Conservation (phyloP, 1,140 invertebrate genomes). For the Oryzaephilus surinamensis region DNA sequence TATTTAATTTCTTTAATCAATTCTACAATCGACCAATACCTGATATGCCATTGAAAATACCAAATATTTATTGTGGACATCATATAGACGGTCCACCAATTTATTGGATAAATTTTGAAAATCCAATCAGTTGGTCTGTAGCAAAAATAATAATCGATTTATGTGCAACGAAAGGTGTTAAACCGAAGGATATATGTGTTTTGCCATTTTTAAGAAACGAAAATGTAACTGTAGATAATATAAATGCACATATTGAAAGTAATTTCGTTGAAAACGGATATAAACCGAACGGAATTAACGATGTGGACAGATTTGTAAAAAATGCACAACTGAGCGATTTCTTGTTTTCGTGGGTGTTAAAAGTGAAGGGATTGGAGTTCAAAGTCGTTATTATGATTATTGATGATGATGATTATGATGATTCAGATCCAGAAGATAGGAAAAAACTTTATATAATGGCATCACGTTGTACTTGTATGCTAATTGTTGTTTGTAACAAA, state of each 20-base stretch:
- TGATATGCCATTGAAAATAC: conserved; percentile 18
- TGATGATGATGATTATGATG: conserved; percentile 33
- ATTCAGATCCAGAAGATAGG: conserved; percentile 30
- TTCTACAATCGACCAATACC: conserved; percentile 29
- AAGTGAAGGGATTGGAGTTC: conserved; percentile 35
- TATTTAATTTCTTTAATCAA: conserved; percentile 31
- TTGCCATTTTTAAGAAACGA: conserved; percentile 30
- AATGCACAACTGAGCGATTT: conserved; percentile 28
- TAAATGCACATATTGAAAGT: conserved; percentile 28
- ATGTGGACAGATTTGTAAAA: conserved; percentile 30
- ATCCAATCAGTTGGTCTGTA: conserved; percentile 13
- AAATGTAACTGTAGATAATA: conserved; percentile 19
- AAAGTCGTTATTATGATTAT: conserved; percentile 34
- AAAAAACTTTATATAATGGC: conserved; percentile 34
- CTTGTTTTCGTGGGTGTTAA: conserved; percentile 31
- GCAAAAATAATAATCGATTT: conserved; percentile 32
- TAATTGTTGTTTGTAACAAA: conserved; percentile 29
- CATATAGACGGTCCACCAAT: conserved; percentile 29
- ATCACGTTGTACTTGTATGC: conserved; percentile 32
- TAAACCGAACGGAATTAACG: conserved; percentile 24
- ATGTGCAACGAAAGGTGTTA: conserved; percentile 33
- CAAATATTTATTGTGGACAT: conserved; percentile 26
- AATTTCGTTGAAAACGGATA: conserved; percentile 32
- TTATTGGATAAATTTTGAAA: conserved; percentile 29
- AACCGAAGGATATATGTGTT: conserved; percentile 33